Conservation (phyloP, 64 coral and sea anemone species). For the Acropora yongei region DNA sequence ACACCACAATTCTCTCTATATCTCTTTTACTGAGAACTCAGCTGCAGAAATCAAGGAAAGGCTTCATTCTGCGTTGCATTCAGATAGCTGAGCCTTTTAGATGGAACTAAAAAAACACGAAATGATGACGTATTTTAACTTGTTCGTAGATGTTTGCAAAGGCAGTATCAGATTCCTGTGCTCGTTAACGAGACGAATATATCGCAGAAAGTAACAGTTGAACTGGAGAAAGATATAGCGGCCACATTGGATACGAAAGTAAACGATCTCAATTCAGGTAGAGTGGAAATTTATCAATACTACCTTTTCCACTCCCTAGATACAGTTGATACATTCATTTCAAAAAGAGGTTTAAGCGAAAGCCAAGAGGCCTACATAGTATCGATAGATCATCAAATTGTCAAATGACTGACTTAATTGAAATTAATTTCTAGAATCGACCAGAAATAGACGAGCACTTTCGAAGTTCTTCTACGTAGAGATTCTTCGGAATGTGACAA, state of each 20-base stretch:
- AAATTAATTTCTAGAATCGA: not conserved
- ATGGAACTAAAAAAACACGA: not conserved
- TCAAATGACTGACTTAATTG: not conserved
- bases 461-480: conserved; percentile 77
- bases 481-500: conserved; percentile 30
- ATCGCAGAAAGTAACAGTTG: conserved; percentile 1
- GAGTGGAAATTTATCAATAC: not conserved
- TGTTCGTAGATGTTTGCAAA: conserved; percentile 65
- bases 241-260: conserved; percentile 31
- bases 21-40: no score
- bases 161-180: conserved; percentile 66
- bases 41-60: no score
- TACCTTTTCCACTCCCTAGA: not conserved
- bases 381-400: no score
- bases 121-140: not conserved
- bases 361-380: no score
- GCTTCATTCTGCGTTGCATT: no score
- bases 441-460: conserved; percentile 46
- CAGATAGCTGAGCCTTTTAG: no score
- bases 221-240: conserved; percentile 69
- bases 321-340: no score
- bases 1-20: no score
- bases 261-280: not conserved
- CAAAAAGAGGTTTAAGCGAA: no score
- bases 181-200: conserved; percentile 21